Percentiles rank a stretch among this genome's conserved stretches.
Conservation (phyloP, 1,140 invertebrate species). For the Camponotus floridanus region DNA sequence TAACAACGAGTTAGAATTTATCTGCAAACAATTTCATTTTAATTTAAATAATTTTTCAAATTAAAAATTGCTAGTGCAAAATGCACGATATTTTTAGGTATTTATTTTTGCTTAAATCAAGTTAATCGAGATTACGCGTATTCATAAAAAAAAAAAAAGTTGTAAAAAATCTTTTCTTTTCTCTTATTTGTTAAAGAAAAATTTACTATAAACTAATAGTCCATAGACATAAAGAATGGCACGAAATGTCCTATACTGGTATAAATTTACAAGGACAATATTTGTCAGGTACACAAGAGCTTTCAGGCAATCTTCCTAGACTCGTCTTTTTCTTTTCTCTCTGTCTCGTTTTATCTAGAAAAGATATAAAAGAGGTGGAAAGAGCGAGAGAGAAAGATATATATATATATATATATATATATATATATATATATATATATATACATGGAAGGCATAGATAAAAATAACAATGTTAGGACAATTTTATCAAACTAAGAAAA, state of each 20-base stretch:
- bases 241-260: background rate
- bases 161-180: background rate
- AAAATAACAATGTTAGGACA: background rate
- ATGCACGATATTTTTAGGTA: background rate
- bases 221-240: background rate
- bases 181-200: background rate
- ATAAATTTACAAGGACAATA: slow-evolving; percentile 36
- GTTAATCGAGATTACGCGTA: background rate
- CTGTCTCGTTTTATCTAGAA: background rate
- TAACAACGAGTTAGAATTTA: background rate
- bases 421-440: too few relatives aligned
- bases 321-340: background rate
- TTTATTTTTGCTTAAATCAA: background rate
- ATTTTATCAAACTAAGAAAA: slow-evolving; percentile 17
- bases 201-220: slow-evolving; percentile 23
- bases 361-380: background rate
- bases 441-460: too few relatives aligned
- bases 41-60: background rate
- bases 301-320: slow-evolving; percentile 7
- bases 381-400: too few relatives aligned
- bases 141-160: background rate
- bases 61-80: background rate
- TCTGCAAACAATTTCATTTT: background rate
- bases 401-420: too few relatives aligned
- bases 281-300: slow-evolving; percentile 34